Evolutionary conservation across 2,888 invertebrate genomes (phyloP), one percentile per base, ranked within the genome.

Genomic region (Nomada ferruginata): DNA sequence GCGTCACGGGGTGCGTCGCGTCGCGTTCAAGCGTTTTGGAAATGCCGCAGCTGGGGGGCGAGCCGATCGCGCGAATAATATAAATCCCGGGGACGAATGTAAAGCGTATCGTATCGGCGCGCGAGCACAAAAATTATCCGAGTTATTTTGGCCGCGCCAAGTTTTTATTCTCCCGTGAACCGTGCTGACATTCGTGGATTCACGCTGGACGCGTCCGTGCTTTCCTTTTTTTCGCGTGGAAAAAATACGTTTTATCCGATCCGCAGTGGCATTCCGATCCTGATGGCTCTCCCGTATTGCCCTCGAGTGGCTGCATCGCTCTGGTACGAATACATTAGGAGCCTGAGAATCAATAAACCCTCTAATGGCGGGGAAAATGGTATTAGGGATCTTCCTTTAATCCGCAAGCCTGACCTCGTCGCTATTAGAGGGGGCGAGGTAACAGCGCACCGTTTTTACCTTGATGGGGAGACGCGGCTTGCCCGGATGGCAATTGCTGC

Each of bases 321-420:
- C 60, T 18, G 50, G 55, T 36, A 53, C 66, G 66, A 78, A 66
- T 71, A 66, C 55, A 80, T 80, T 79, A 72, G 65, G 66, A 80
- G 29, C 71, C 11, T 10, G 13, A 4, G 79, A 20, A 79, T 66
- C 79, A 0, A 78, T 80, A 66, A 77, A 80, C 55, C 79, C 71
- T 57, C 79, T 79, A 78, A 80, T 71, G 70, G 79, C 71, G 53
- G 18, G 79, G 71, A 78, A 79, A 80, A 80, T 79, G 71, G 71
- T 80, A 79, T 80, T 80, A 80, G 61, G 79, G 71, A 79, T 80
- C 68, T 77, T 53, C 71, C 71, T 78, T 80, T 79, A 80, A 79
- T 66, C 79, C 71, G 42, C 9, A 26, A 13, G 20, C 55, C 78
- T 65, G 55, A 71, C 78, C 57, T 63, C 61, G 23, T 57, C 55